Evolutionary conservation across 2,888 invertebrate genomes (phyloP), one percentile per base, ranked within the genome.

Genomic region (Netelia inedita): DNA sequence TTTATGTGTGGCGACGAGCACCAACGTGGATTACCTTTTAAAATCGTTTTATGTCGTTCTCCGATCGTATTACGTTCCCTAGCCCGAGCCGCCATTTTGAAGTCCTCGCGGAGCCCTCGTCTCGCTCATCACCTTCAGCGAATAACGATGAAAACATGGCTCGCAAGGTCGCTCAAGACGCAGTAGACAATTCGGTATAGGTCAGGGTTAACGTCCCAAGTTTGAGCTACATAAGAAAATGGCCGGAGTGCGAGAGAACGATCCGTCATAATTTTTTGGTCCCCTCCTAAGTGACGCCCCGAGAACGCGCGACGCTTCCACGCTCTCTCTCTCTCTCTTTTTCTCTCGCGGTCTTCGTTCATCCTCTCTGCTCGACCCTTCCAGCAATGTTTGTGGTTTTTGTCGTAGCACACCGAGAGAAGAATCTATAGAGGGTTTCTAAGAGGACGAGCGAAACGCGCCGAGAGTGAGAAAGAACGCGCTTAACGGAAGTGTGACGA

Each of bases 191-290:
- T 79, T 88, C 85, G 82, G 63, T 81, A 50, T 88, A 88, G 89
- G 90, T 90, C 89, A 89, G 89, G 89, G 88, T 89, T 88, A 89
- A 88, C 84, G 88, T 78, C 66, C 85, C 74, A 80, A 88, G 83
- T 89, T 88, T 89, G 87, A 23, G 21, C 87, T 80, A 72, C 23
- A 78, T 76, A 88, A 88, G 88, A 89, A 88, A 83, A 86, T 85
- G 85, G 59, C 75, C 59, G 72, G 78, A 74, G 69, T 71, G 78
- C 59, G 78, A 76, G 68, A 74, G 65, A 79, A 55, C 87, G 82
- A 88, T 88, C 85, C 83, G 87, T 87, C 87, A 87, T 87, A 86
- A 83, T 87, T 85, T 86, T 75, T 85, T 84, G 88, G 88, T 87
- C 87, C 81, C 68, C 72, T 81, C 81, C 65, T 57, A 66, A 81